A percentile compares a stretch with the other conserved stretches of the same genome.
phyloP scores from a whole-genome alignment of 1,140 invertebrate species.

The Andrena cerasifolii region DNA sequence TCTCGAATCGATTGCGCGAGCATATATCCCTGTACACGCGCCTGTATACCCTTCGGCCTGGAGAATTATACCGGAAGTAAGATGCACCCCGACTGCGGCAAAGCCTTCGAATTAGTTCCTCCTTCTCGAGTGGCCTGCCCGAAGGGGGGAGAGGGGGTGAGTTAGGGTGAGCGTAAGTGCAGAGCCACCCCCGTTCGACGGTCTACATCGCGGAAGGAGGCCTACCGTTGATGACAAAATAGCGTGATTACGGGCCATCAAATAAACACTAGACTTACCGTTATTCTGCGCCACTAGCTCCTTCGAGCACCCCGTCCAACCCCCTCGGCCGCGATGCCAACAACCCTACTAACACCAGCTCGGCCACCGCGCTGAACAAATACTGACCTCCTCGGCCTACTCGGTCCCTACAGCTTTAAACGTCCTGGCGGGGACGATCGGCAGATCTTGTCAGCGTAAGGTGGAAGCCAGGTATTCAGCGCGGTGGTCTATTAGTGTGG shows the following conservation, averaged over 20 bases:
- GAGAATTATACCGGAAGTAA: slow-evolving; percentile 67
- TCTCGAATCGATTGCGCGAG: slow-evolving; percentile 61
- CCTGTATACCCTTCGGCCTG: slow-evolving; percentile 41
- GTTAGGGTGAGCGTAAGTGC: slow-evolving; percentile 64
- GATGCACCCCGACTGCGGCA: slow-evolving; percentile 67
- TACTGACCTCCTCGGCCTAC: slow-evolving; percentile 68
- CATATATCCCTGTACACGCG: slow-evolving; percentile 36
- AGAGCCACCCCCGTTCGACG: slow-evolving; percentile 58
- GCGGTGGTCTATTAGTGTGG: background rate
- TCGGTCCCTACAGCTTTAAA: slow-evolving; percentile 22
- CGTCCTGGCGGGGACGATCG: slow-evolving; percentile 43
- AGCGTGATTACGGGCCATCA: slow-evolving; percentile 81
- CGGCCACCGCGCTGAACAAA: slow-evolving; percentile 50
- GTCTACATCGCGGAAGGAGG: slow-evolving; percentile 67
- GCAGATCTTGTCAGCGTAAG: slow-evolving; percentile 34
- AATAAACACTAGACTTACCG: slow-evolving; percentile 80
- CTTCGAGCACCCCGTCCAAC: slow-evolving; percentile 47
- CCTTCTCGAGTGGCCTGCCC: slow-evolving; percentile 60
- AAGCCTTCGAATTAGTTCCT: slow-evolving; percentile 69
- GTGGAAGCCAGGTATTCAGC: slow-evolving; percentile 29
- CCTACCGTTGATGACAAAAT: slow-evolving; percentile 79
- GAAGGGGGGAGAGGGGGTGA: slow-evolving; percentile 42
- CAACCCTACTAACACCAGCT: slow-evolving; percentile 54
- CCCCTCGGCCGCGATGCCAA: slow-evolving; percentile 61
- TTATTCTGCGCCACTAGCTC: slow-evolving; percentile 75